These are phyloP conservation scores for Campaea margaritaria DNA, from an alignment of 2,888 invertebrate genomes.

Conservation along the genomic window DNA sequence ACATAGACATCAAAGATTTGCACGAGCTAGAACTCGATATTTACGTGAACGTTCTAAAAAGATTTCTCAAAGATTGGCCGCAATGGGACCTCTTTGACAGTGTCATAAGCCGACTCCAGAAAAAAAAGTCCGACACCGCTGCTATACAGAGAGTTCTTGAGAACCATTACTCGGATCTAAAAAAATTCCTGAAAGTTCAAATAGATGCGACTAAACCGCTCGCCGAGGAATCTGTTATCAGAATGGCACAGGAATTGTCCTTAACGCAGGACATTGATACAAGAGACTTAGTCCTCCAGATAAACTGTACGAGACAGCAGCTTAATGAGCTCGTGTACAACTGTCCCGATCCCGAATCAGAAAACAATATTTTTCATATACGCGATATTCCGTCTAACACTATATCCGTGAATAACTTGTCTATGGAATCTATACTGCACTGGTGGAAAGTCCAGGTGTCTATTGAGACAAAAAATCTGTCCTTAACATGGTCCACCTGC, in stretches of 20 bases:
- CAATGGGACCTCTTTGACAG: constrained; percentile 70
- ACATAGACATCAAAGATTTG: constrained; percentile 50
- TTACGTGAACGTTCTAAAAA: constrained; percentile 68
- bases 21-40: constrained; percentile 67
- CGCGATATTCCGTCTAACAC: constrained; percentile 26
- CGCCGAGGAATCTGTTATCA: constrained; percentile 45
- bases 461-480: constrained; percentile 41
- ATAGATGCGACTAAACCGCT: constrained; percentile 51
- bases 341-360: constrained; percentile 23
- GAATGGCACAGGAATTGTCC: constrained; percentile 33
- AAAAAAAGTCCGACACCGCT: constrained; percentile 35
- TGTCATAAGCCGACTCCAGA: constrained; percentile 52
- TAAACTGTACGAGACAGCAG: constrained; percentile 53
- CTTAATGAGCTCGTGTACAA: constrained; percentile 28
- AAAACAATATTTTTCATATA: constrained; percentile 59
- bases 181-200: constrained; percentile 56
- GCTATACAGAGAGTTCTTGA: constrained; percentile 54
- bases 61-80: constrained; percentile 73
- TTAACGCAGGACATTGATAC: constrained; percentile 17
- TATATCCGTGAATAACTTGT: constrained; percentile 34
- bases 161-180: constrained; percentile 59
- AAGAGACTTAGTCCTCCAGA: constrained; percentile 49
- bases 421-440: constrained; percentile 53
- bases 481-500: constrained; percentile 46
- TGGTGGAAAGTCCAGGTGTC: constrained; percentile 51